These are phyloP conservation scores for Cyrtonyx montezumae DNA, from an alignment of 2,113 vertebrate genomes.

Conservation along the genomic window DNA sequence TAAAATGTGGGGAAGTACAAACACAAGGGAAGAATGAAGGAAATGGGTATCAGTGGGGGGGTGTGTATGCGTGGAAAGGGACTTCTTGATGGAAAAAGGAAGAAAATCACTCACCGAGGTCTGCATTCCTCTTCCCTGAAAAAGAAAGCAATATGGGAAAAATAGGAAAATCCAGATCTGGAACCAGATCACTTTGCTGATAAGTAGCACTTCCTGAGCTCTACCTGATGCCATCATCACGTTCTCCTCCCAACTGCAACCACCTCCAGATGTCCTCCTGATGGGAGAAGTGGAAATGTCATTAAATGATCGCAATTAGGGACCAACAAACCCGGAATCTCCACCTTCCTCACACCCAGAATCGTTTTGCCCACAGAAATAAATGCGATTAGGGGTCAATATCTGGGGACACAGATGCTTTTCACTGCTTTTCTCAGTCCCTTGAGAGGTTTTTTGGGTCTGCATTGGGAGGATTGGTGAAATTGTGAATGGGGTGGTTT, in stretches of 20 bases:
- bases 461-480: fast-evolving
- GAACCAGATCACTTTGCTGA: not conserved
- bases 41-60: not conserved
- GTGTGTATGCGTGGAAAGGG: not conserved
- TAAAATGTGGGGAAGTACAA: too few species aligned
- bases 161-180: not conserved
- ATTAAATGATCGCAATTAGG: fast-evolving
- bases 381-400: not conserved
- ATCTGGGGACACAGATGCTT: too few species aligned
- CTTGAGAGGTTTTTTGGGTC: not conserved
- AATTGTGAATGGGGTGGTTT: not conserved
- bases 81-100: not conserved
- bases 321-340: too few species aligned
- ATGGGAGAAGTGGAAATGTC: fast-evolving
- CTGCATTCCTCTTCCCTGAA: not conserved
- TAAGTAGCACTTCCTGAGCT: fast-evolving
- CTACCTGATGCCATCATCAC: not conserved
- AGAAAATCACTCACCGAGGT: not conserved
- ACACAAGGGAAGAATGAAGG: too few species aligned
- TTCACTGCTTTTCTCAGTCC: not conserved
- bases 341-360: not conserved
- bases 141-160: not conserved
- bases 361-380: not conserved
- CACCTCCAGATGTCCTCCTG: not conserved
- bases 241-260: fast-evolving